phyloP scores from a whole-genome alignment of 1,140 invertebrate genomes.

The Scaptomyza pallida region DNA sequence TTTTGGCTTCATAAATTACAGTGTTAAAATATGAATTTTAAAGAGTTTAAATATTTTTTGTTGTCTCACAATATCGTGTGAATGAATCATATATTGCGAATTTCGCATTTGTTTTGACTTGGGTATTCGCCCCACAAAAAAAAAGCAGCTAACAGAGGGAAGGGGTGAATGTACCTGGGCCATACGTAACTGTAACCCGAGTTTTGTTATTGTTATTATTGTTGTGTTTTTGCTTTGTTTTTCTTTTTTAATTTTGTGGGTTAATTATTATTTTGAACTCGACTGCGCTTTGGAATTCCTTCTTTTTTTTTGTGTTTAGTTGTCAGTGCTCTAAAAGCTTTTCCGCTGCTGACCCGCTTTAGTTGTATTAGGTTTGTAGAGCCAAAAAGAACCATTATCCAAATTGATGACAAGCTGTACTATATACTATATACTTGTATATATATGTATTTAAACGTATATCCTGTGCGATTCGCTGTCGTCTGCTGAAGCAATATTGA shows the following conservation, averaged over 20 bases:
- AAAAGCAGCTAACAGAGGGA: no score
- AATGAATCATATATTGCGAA: conserved; percentile 69
- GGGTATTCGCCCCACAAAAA: conserved; percentile 44
- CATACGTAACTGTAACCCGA: conserved; percentile 52
- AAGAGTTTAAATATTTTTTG: conserved; percentile 17
- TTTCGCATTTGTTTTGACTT: conserved; percentile 73
- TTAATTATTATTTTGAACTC: conserved; percentile 63
- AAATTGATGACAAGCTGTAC: conserved; percentile 58
- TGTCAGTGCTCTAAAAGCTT: conserved; percentile 9
- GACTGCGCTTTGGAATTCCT: conserved; percentile 1
- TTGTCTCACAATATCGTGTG: conserved; percentile 43
- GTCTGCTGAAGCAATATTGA: conserved; percentile 61
- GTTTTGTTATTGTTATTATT: conserved; percentile 28
- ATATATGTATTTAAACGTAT: not conserved
- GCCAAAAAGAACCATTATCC: conserved; percentile 50
- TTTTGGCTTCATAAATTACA: conserved; percentile 63
- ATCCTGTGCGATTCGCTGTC: conserved; percentile 25
- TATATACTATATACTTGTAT: not conserved
- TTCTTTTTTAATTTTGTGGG: conserved; percentile 49
- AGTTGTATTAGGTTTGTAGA: conserved; percentile 23
- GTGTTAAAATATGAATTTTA: conserved; percentile 44
- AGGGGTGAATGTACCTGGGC: conserved; percentile 67
- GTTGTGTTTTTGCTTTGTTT: conserved; percentile 19
- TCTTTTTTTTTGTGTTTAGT: not conserved
- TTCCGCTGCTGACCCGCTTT: conserved; percentile 35